A percentile compares a stretch with the other conserved stretches of the same genome.
Conservation (phyloP, 1,140 invertebrate species). For the Magallana ariakensis region DNA sequence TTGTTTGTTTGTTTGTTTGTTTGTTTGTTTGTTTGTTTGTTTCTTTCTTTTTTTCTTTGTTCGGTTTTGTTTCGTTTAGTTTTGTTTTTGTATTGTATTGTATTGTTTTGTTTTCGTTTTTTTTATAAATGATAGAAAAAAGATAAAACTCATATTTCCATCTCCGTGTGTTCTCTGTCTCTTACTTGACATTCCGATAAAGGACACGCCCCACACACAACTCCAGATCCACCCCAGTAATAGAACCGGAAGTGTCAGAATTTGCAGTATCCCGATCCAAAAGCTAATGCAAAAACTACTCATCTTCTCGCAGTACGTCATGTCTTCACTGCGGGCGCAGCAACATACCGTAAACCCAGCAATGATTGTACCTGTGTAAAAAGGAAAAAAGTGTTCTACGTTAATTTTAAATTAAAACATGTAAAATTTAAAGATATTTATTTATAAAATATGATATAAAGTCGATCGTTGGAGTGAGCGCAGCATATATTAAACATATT, state of each 20-base stretch:
- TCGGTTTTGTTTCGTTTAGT: too few species aligned
- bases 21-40: too few species aligned
- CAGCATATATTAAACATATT: too few species aligned
- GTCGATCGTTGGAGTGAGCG: too few species aligned
- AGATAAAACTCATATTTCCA: neutral
- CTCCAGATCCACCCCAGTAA: slow-evolving; percentile 61
- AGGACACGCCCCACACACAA: slow-evolving; percentile 59
- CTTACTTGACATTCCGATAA: slow-evolving; percentile 63
- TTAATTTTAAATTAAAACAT: too few species aligned
- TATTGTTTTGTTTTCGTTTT: neutral
- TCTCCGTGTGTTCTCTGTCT: neutral
- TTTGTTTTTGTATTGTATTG: neutral
- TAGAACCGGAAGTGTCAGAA: slow-evolving; percentile 42
- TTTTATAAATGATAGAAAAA: too few species aligned
- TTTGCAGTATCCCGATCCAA: slow-evolving; percentile 55
- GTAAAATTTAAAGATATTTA: too few species aligned
- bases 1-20: too few species aligned
- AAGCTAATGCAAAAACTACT: slow-evolving; percentile 50
- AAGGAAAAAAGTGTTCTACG: neutral
- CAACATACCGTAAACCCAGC: slow-evolving; percentile 55
- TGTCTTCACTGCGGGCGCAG: slow-evolving; percentile 56
- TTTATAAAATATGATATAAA: too few species aligned
- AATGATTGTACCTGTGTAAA: slow-evolving; percentile 55
- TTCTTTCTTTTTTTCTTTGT: too few species aligned
- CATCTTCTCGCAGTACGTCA: slow-evolving; percentile 47